Conservation (phyloP, 37 sponge, comb jelly and placozoan species). For the Chondrilla cf. caribensis region DNA sequence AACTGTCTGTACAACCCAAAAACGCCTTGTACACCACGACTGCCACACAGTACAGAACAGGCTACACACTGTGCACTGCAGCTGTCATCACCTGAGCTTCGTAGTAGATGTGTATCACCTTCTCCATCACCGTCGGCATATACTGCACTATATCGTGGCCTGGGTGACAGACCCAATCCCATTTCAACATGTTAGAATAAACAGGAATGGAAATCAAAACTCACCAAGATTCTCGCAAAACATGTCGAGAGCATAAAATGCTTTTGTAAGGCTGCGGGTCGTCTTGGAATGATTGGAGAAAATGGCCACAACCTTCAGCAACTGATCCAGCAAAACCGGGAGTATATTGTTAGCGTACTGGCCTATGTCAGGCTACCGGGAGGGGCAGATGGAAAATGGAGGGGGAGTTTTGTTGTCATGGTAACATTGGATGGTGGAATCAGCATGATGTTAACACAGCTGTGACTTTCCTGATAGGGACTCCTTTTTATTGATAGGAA, state of each 20-base stretch:
- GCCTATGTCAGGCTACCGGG: slow-evolving; percentile 70
- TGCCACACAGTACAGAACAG: no score
- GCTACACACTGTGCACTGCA: no score
- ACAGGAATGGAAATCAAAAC: neutral
- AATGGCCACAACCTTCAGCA: neutral
- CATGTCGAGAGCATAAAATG: slow-evolving; percentile 94
- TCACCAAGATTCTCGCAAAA: slow-evolving; percentile 89
- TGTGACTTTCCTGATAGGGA: no score
- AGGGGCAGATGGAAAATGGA: no score
- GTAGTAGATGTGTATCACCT: slow-evolving; percentile 24
- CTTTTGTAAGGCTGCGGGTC: slow-evolving; percentile 52
- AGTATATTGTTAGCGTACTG: slow-evolving; percentile 60
- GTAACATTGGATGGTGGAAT: no score
- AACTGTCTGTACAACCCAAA: no score
- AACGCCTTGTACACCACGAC: no score
- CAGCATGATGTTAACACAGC: no score
- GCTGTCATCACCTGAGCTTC: slow-evolving; percentile 25
- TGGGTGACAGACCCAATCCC: no score
- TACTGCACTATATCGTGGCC: slow-evolving; percentile 45
- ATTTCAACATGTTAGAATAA: no score
- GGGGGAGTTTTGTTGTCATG: no score
- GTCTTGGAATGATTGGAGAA: neutral
- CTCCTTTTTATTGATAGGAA: no score
- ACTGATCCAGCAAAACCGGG: slow-evolving; percentile 64
- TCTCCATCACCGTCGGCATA: slow-evolving; percentile 71